phyloP scores from a whole-genome alignment of 1,140 invertebrate species.

The Trichoplusia ni region DNA sequence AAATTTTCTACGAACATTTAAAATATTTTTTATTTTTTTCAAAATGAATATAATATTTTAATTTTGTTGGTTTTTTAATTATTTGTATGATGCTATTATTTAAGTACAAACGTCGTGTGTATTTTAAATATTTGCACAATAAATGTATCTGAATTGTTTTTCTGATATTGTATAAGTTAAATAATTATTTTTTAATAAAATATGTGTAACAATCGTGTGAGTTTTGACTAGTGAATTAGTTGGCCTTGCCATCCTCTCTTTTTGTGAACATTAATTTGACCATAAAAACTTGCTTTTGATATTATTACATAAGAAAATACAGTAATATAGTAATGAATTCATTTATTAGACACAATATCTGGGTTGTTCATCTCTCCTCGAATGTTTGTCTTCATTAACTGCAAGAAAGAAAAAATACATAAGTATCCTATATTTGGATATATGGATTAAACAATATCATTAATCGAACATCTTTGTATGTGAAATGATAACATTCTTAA shows the following conservation, averaged over 20 bases:
- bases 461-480: too few species aligned
- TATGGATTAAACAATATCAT: background rate
- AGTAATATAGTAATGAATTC: too few species aligned
- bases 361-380: constrained; percentile 65
- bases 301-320: too few species aligned
- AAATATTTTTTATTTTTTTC: background rate
- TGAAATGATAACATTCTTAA: too few species aligned
- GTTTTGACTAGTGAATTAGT: constrained; percentile 20
- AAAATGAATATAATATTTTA: background rate
- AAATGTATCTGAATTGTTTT: constrained; percentile 4
- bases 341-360: too few species aligned
- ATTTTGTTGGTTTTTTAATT: constrained; percentile 15
- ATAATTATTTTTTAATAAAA: constrained; percentile 45
- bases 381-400: constrained; percentile 75
- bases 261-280: too few species aligned
- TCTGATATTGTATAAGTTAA: constrained; percentile 23
- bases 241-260: too few species aligned
- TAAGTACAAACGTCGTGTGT: constrained; percentile 4
- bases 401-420: constrained; percentile 32
- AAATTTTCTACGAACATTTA: background rate
- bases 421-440: background rate
- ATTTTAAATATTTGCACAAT: constrained; percentile 12
- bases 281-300: too few species aligned
- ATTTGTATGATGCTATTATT: constrained; percentile 5
- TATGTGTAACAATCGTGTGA: constrained; percentile 25